phyloP scores from a whole-genome alignment of 2,797 vertebrate genomes.

The Chelidonichthys spinosus region DNA sequence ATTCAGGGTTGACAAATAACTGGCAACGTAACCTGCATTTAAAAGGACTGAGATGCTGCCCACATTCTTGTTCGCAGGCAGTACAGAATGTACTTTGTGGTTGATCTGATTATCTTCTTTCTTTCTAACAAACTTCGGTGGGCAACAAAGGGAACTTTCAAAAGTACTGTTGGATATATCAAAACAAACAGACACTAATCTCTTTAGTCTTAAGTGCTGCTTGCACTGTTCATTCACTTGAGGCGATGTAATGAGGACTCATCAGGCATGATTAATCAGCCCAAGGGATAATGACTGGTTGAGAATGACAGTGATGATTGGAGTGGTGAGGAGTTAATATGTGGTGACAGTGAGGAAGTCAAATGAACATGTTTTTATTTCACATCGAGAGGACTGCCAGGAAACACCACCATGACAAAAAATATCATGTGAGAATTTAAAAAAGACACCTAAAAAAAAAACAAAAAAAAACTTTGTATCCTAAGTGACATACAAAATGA shows the following conservation, averaged over 20 bases:
- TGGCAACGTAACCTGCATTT: too few species aligned
- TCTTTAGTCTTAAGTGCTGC: not conserved
- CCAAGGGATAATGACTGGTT: not conserved
- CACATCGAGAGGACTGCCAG: not conserved
- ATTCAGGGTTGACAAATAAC: too few species aligned
- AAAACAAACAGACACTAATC: not conserved
- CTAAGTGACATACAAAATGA: not conserved
- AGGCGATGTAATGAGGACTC: not conserved
- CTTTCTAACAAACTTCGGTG: not conserved
- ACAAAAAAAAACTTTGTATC: not conserved
- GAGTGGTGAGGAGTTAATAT: not conserved
- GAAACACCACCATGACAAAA: not conserved
- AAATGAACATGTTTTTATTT: not conserved
- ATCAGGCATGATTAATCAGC: not conserved
- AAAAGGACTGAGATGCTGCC: too few species aligned
- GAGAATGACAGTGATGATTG: not conserved
- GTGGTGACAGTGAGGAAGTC: not conserved
- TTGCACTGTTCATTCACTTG: not conserved
- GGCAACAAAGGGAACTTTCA: not conserved
- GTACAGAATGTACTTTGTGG: too few species aligned
- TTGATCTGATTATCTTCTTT: too few species aligned
- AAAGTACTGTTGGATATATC: not conserved
- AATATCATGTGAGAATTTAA: not conserved
- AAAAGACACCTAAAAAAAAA: not conserved
- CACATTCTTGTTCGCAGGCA: too few species aligned